Base-by-base conservation (phyloP, 2,113 vertebrate genomes). In the Lathamus discolor region DNA sequence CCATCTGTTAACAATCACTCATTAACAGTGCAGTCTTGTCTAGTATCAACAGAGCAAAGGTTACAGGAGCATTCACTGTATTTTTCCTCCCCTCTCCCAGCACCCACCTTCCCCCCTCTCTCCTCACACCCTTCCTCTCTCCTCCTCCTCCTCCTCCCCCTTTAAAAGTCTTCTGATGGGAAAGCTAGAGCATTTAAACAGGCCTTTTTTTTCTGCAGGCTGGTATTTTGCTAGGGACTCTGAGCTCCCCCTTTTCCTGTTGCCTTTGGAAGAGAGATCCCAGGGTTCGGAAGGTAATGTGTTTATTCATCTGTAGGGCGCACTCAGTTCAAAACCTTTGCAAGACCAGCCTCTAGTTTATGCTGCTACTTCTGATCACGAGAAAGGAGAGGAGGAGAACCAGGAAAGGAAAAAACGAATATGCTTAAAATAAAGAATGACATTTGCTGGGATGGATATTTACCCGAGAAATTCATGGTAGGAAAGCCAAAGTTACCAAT, bases 211-310 rank as follows among this genome's bases (percentile, higher is more conserved):
- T 98, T 98, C 97, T 98, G 95, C 97, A 97, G 18, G n/a, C 92
- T 97, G 97, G 96, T 98, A 98, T 99, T 99, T 99, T 98, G 97
- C 97, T 98, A 98, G 98, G 98, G 98, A 98, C 98, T 98, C 98
- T 96, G 88, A 98, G 98, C 98, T 98, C 98, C 98, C 98, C 96
- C 98, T 98, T 99, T 99, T 99, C 98, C 98, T 99, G 98, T 99
- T 99, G 98, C 98, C 98, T 97, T 99, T 99, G 98, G 98, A 99
- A 98, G 95, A 93, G 63, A 64, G 95, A 96, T 97, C 95, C 97
- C 98, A 97, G 97, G 94, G 98, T 98, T 97, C 98, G 97, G 97
- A 99, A 98, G 98, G 98, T 98, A 98, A 99, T 98, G 97, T 99
- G 98, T 98, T 99, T 98, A 98, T 97, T 98, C 97, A 98, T 98